Evolutionary conservation across 2,888 invertebrate genomes (phyloP).

Genomic region (Volucella bombylans): DNA sequence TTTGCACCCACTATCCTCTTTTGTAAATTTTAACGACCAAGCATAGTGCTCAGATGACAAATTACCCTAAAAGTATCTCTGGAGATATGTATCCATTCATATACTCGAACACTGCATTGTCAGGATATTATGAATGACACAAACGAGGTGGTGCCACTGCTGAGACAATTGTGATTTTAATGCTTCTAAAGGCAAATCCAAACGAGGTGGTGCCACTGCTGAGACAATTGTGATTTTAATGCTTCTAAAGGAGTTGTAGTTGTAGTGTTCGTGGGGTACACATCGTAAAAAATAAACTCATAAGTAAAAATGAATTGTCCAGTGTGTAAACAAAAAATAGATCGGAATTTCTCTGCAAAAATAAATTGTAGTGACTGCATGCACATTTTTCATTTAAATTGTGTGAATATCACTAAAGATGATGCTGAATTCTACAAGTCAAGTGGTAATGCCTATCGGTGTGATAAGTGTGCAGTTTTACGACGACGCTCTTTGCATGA

Average conservation of each 20-base stretch:
- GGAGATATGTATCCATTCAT: neutral
- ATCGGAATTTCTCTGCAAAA: too few relatives aligned
- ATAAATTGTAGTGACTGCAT: too few relatives aligned
- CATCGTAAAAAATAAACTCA: too few relatives aligned
- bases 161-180: slow-evolving; percentile 2
- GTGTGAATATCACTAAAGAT: too few relatives aligned
- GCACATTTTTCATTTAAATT: too few relatives aligned
- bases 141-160: neutral
- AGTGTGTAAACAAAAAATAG: too few relatives aligned
- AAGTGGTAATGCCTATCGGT: too few relatives aligned
- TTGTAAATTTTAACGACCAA: slow-evolving; percentile 27
- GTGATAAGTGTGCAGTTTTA: too few relatives aligned
- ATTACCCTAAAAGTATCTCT: slow-evolving; percentile 12
- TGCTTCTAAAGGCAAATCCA: neutral
- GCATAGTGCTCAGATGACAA: slow-evolving; percentile 16
- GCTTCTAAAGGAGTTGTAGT: neutral
- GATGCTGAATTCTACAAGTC: too few relatives aligned
- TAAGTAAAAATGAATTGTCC: too few relatives aligned
- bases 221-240: slow-evolving; percentile 5
- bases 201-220: neutral
- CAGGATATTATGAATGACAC: neutral
- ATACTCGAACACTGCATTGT: neutral
- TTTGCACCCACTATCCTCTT: neutral
- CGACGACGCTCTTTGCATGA: too few relatives aligned
- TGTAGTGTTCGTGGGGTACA: too few relatives aligned